phyloP scores from a whole-genome alignment of 1,140 invertebrate genomes.

The Pristionchus pacificus region DNA sequence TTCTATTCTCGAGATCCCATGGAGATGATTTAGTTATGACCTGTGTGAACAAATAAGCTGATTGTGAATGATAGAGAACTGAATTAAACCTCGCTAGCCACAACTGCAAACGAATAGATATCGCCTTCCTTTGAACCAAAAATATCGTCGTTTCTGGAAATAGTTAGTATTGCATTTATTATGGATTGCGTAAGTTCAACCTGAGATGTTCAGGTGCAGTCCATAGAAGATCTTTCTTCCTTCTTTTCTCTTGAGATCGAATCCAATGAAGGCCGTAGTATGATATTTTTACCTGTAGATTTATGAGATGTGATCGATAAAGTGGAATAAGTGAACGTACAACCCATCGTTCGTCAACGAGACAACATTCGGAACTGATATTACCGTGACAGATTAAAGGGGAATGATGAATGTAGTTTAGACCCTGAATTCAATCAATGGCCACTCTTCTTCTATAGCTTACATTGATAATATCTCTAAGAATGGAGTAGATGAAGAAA shows the following conservation, averaged over 20 bases:
- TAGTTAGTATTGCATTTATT: no score
- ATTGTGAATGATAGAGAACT: slow-evolving; percentile 19
- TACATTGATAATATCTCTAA: slow-evolving; percentile 43
- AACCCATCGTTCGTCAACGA: slow-evolving; percentile 52
- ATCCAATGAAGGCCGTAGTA: slow-evolving; percentile 59
- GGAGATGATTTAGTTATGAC: slow-evolving; percentile 21
- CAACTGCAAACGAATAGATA: slow-evolving; percentile 82
- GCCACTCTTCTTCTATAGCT: slow-evolving; percentile 34
- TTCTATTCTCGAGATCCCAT: slow-evolving; percentile 29
- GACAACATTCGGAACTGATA: slow-evolving; percentile 31
- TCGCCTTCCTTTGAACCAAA: slow-evolving; percentile 76
- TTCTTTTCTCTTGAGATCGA: slow-evolving; percentile 19
- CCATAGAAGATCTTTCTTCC: slow-evolving; percentile 73
- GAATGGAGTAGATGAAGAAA: slow-evolving; percentile 53
- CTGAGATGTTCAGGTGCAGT: slow-evolving; percentile 79
- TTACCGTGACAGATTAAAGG: slow-evolving; percentile 36
- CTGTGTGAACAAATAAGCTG: slow-evolving; percentile 21
- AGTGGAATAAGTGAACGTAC: slow-evolving; percentile 11
- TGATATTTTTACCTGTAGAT: slow-evolving; percentile 23
- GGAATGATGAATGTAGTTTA: slow-evolving; percentile 33
- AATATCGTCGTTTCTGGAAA: slow-evolving; percentile 61
- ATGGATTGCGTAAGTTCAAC: no score
- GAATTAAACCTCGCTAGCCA: not conserved
- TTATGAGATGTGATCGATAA: not conserved
- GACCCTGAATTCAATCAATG: slow-evolving; percentile 60